These are phyloP conservation scores for Cromileptes altivelis DNA, from an alignment of 2,113 vertebrate species.

Conservation along the genomic window DNA sequence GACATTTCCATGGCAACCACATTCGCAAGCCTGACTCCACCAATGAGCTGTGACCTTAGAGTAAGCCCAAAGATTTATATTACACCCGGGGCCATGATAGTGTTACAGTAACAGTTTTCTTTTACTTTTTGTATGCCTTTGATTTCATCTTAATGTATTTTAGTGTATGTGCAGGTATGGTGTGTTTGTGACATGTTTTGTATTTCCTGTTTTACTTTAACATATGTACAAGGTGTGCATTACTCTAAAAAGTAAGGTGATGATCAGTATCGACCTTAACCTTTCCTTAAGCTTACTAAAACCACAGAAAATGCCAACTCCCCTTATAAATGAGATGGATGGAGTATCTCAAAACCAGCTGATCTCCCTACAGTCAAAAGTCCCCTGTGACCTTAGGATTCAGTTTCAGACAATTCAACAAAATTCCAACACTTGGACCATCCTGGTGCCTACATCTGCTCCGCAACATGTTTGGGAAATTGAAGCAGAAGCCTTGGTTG, in stretches of 20 bases:
- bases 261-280: not conserved
- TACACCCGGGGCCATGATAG: not conserved
- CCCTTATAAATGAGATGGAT: not conserved
- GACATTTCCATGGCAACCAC: constrained; percentile 56
- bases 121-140: not conserved
- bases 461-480: not conserved
- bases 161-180: not conserved
- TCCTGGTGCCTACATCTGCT: not conserved
- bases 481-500: not conserved
- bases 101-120: not conserved
- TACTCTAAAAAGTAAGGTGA: not conserved
- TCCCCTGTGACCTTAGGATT: not conserved
- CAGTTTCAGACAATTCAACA: not conserved
- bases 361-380: not conserved
- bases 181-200: not conserved
- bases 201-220: not conserved
- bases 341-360: not conserved
- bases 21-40: constrained; percentile 28
- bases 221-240: not conserved
- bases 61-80: constrained; percentile 21
- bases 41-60: constrained; percentile 49
- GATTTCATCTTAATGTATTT: not conserved
- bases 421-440: not conserved
- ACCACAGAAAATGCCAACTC: not conserved
- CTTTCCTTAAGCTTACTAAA: not conserved